A percentile compares a stretch with the other conserved stretches of the same genome.
These are phyloP conservation scores for Psittacula echo DNA, from an alignment of 2,797 vertebrate genomes.

Conservation along the genomic window DNA sequence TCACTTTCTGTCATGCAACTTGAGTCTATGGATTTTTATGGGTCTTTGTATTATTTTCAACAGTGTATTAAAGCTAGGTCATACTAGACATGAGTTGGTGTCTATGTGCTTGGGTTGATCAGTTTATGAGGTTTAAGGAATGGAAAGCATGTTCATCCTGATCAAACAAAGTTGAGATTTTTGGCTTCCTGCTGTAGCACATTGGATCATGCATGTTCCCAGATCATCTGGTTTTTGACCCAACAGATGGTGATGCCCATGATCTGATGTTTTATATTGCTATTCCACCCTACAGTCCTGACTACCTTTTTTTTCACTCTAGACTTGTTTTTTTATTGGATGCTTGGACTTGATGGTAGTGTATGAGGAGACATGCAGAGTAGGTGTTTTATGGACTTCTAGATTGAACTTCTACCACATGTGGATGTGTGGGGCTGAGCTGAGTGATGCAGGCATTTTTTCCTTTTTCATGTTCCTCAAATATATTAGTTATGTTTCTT, in stretches of 20 bases:
- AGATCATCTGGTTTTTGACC: neutral
- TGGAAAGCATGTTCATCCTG: neutral
- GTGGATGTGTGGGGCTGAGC: neutral
- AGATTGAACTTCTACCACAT: neutral
- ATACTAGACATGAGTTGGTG: neutral
- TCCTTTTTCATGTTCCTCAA: neutral
- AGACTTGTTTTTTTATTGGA: neutral
- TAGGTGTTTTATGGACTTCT: neutral
- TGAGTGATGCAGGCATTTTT: neutral
- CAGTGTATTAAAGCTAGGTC: neutral
- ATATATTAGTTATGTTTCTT: neutral
- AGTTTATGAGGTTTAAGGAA: neutral
- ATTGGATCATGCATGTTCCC: accelerated
- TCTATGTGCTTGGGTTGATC: neutral
- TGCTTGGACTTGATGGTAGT: neutral
- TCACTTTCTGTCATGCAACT: neutral
- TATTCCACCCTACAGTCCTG: neutral
- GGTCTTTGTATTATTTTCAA: neutral
- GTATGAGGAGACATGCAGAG: neutral
- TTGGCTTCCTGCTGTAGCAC: neutral
- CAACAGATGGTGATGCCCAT: neutral
- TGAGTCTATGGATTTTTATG: neutral
- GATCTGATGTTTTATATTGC: neutral
- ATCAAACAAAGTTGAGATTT: neutral
- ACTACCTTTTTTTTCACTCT: neutral